Conservation (phyloP, 1,140 invertebrate species). For the Maconellicoccus hirsutus region DNA sequence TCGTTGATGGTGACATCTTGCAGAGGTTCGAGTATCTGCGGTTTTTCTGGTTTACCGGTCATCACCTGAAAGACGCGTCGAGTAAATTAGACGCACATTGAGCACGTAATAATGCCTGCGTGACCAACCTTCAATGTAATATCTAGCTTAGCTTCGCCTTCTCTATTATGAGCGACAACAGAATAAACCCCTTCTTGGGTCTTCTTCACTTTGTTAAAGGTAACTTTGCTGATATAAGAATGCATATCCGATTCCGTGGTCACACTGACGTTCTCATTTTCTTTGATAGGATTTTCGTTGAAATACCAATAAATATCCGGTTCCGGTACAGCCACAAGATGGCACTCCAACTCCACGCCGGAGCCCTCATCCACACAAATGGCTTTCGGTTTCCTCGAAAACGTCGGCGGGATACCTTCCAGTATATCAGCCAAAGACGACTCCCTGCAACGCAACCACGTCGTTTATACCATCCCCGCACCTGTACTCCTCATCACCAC, state of each 20-base stretch:
- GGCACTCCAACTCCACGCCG: conserved; percentile 67
- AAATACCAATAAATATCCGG: conserved; percentile 76
- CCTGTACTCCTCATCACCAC: too few species aligned
- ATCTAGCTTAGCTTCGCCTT: conserved; percentile 73
- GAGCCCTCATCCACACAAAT: conserved; percentile 69
- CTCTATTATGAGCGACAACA: conserved; percentile 73
- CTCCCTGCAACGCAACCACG: conserved; percentile 45
- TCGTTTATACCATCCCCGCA: too few species aligned
- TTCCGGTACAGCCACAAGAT: conserved; percentile 78
- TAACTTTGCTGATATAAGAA: conserved; percentile 71
- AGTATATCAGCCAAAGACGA: conserved; percentile 81
- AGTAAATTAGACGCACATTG: too few species aligned
- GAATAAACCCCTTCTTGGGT: conserved; percentile 70
- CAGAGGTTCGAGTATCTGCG: conserved; percentile 67
- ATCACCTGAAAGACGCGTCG: conserved; percentile 37
- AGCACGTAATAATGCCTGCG: too few species aligned
- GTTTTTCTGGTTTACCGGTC: conserved; percentile 60
- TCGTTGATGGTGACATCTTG: conserved; percentile 59
- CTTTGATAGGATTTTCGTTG: conserved; percentile 57
- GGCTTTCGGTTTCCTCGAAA: conserved; percentile 72
- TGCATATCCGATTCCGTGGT: conserved; percentile 75
- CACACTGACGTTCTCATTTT: conserved; percentile 53
- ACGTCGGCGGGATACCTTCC: conserved; percentile 86
- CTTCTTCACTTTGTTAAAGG: conserved; percentile 63
- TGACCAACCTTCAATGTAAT: conserved; percentile 60